Evolutionary conservation across 2,888 invertebrate species (phyloP).

Genomic region (Venusia cambrica): DNA sequence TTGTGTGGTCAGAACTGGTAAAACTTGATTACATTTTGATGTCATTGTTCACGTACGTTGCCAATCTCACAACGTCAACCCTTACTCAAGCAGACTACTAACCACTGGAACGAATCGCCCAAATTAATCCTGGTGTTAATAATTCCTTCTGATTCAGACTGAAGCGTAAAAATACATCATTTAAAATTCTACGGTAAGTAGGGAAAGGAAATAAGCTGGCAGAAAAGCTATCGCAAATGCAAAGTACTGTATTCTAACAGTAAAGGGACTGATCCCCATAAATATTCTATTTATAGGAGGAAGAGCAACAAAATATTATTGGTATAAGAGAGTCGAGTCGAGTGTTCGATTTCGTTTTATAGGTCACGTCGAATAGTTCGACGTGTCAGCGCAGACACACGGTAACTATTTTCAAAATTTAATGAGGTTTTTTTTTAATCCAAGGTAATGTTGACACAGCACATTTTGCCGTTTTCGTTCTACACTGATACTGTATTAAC

Average conservation of each 20-base stretch:
- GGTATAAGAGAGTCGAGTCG: slow-evolving; percentile 41
- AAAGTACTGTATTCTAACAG: slow-evolving; percentile 70
- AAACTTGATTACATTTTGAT: slow-evolving; percentile 25
- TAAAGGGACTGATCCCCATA: slow-evolving; percentile 54
- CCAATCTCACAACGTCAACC: slow-evolving; percentile 22
- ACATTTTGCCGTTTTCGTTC: too few species aligned
- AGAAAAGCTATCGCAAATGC: slow-evolving; percentile 46
- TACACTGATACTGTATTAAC: too few species aligned
- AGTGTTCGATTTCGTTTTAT: slow-evolving; percentile 45
- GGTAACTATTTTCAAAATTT: too few species aligned
- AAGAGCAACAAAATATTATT: slow-evolving; percentile 60
- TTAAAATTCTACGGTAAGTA: slow-evolving; percentile 53
- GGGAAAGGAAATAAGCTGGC: slow-evolving; percentile 51
- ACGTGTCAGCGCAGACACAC: background rate
- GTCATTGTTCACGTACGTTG: slow-evolving; percentile 23
- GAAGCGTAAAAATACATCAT: slow-evolving; percentile 59
- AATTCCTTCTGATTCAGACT: slow-evolving; percentile 50
- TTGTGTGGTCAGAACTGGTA: slow-evolving; percentile 48
- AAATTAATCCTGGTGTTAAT: slow-evolving; percentile 36
- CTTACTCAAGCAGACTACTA: slow-evolving; percentile 14
- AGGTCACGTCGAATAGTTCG: slow-evolving; percentile 52
- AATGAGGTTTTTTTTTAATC: too few species aligned
- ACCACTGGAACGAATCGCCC: slow-evolving; percentile 22
- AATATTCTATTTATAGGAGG: slow-evolving; percentile 59
- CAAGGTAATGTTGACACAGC: too few species aligned